Percentiles rank a stretch among this genome's conserved stretches.
These are phyloP conservation scores for Coregonus ussuriensis DNA, from an alignment of 2,797 vertebrate species.

Conservation along the genomic window DNA sequence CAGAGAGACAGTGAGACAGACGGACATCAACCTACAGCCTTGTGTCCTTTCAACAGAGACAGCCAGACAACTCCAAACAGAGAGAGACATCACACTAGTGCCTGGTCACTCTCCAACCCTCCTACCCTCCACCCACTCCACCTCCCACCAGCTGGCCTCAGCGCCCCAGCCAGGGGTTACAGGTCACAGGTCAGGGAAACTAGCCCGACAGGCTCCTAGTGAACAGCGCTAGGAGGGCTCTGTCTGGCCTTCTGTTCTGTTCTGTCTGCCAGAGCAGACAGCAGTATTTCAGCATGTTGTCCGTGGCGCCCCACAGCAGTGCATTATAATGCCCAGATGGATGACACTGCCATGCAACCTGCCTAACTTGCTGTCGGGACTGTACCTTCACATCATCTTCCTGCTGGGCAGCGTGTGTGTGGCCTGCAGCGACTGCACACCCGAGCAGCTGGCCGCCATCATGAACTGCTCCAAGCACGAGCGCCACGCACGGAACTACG, in stretches of 20 bases:
- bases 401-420: conserved; percentile 87
- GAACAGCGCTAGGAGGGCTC: conserved; percentile 66
- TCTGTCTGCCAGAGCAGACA: not conserved
- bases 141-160: conserved; percentile 10
- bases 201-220: conserved; percentile 65
- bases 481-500: conserved; percentile 94
- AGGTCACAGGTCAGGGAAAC: conserved; percentile 74
- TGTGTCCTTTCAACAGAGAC: conserved; percentile 43
- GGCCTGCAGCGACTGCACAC: conserved; percentile 92
- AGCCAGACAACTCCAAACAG: conserved; percentile 31
- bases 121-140: conserved; percentile 43
- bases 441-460: conserved; percentile 91
- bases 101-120: conserved; percentile 58
- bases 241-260: conserved; percentile 60
- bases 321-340: conserved; percentile 99
- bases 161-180: conserved; percentile 36
- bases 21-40: conserved; percentile 20
- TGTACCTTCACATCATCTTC: conserved; percentile 91
- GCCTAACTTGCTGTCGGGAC: conserved; percentile 93
- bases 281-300: conserved; percentile 91
- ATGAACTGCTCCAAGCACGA: conserved; percentile 97
- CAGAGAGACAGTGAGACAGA: not conserved
- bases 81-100: conserved; percentile 7
- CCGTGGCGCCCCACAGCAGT: conserved; percentile 89
- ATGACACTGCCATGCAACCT: conserved; percentile 97